Evolutionary conservation across 1,140 invertebrate species (phyloP), one percentile per base, ranked within the genome.

Genomic region (Leptinotarsa defecta): DNA sequence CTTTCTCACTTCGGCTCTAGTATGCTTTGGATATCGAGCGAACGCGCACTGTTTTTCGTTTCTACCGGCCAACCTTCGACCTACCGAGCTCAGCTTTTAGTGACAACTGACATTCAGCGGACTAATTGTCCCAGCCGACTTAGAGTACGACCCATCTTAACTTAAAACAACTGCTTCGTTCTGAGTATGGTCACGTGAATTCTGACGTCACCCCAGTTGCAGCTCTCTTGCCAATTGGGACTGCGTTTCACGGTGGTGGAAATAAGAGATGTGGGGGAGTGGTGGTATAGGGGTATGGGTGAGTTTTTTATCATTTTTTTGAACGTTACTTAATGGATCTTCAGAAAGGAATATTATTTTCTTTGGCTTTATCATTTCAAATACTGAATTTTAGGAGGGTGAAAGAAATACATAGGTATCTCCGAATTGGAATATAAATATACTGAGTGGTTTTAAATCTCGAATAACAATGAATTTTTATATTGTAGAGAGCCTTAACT

Each of bases 61-160:
- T 17, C 13, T 65, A 65, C 27, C 27, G 64, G 15, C 13, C 34
- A 17, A 63, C 61, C 48, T 69, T 57, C 73, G 49, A 74, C 63
- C 68, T 48, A 22, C 63, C 24, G 20, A 34, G 48, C 64, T 71
- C 48, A 19, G 17, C 75, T 17, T 48, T 20, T 19, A 48, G 48
- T 70, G 68, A 70, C 74, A 75, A 75, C 69, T 75, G 74, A 71
- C 74, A 75, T 71, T 71, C 74, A 52, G n/a, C 72, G 72, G 34
- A 49, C 64, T 74, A 68, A 74, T 74, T 68, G 72, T 49, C 19
- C 65, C 65, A 57, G 17, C n/a, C 52, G 17, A 57, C 52, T 57
- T 19, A 5, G 52, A 57, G 52, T 57, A 57, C 52, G 68, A 70
- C 68, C 48, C 68, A 70, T 70, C 68, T 70, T 24, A 70, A 52